Conservation (phyloP, 2,113 vertebrate genomes). For the Corythornis vintsioides region DNA sequence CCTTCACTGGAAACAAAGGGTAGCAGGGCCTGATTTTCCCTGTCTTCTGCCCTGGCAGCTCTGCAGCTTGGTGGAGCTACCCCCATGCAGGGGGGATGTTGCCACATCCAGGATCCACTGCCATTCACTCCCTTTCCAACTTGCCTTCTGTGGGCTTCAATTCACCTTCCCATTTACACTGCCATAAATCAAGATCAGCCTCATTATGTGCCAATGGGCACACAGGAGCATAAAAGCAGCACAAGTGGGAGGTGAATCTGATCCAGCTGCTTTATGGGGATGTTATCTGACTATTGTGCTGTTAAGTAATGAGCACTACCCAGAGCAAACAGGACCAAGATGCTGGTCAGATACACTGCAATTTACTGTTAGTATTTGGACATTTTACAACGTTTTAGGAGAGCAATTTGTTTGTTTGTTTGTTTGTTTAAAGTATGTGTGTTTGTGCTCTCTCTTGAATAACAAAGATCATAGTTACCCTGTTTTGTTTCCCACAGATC, state of each 20-base stretch:
- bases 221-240: not conserved
- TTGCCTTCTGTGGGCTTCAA: not conserved
- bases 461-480: not conserved
- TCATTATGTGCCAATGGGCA: not conserved
- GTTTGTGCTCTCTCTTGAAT: not conserved
- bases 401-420: not conserved
- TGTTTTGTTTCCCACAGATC: not conserved
- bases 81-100: not conserved
- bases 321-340: not conserved
- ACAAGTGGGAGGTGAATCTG: slow-evolving; percentile 1
- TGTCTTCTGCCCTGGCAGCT: not conserved
- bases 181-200: slow-evolving; percentile 21
- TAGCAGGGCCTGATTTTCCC: not conserved
- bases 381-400: not conserved
- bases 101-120: not conserved
- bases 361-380: not conserved
- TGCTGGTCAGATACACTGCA: not conserved
- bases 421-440: not conserved
- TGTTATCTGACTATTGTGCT: slow-evolving; percentile 1
- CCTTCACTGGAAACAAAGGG: not conserved
- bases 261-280: not conserved
- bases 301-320: slow-evolving; percentile 22
- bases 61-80: not conserved
- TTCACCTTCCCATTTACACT: slow-evolving; percentile 7
- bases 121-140: not conserved